Evolutionary conservation across 2,888 invertebrate species (phyloP).

Genomic region (Sesia bembeciformis): DNA sequence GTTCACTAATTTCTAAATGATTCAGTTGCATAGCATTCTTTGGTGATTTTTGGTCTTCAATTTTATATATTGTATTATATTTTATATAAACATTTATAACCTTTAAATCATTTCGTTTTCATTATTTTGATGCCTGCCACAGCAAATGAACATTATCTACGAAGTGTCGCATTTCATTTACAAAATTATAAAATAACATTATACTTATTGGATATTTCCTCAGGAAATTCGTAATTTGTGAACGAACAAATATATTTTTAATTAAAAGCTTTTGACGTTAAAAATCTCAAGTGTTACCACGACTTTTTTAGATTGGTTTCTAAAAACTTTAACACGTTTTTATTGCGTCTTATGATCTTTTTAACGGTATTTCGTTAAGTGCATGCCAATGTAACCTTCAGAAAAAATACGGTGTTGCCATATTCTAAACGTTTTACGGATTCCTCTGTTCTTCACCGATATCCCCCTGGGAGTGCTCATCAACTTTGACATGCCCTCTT

Average conservation of each 20-base stretch:
- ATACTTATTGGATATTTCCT: slow-evolving; percentile 49
- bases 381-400: slow-evolving; percentile 32
- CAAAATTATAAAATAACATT: no score
- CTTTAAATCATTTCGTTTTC: no score
- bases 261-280: slow-evolving; percentile 45
- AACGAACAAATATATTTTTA: slow-evolving; percentile 35
- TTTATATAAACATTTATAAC: no score
- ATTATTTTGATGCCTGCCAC: no score
- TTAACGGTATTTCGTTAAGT: slow-evolving; percentile 35
- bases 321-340: slow-evolving; percentile 60
- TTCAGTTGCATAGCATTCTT: no score
- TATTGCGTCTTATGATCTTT: slow-evolving; percentile 32
- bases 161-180: no score
- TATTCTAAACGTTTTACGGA: slow-evolving; percentile 4
- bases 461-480: background rate
- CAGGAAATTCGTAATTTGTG: slow-evolving; percentile 60
- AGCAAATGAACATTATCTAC: no score
- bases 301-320: slow-evolving; percentile 28
- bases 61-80: no score
- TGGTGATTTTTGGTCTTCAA: no score
- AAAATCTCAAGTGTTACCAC: slow-evolving; percentile 14
- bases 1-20: background rate
- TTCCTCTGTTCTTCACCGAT: background rate
- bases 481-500: slow-evolving; percentile 3
- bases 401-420: no score